Conservation (phyloP, 1,140 invertebrate genomes). For the Solenopsis invicta region DNA sequence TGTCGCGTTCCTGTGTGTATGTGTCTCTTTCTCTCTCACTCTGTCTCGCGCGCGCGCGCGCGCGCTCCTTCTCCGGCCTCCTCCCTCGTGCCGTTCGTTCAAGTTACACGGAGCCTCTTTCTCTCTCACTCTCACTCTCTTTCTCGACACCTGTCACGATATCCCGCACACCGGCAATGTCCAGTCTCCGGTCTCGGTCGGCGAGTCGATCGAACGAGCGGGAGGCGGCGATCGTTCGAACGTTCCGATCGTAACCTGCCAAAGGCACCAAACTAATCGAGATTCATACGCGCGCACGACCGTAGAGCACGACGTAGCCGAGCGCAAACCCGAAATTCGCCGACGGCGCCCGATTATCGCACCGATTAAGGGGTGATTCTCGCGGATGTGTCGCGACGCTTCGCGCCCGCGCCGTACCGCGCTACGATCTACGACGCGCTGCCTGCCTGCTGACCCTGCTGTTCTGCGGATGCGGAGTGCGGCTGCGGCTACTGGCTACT, state of each 20-base stretch:
- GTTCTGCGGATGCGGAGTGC: no score
- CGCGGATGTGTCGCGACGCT: conserved; percentile 11
- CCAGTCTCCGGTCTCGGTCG: not conserved
- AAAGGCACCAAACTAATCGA: conserved; percentile 42
- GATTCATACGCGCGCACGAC: conserved; percentile 46
- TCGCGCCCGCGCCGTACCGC: not conserved
- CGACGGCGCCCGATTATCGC: conserved; percentile 51
- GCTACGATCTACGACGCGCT: not conserved
- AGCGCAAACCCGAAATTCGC: conserved; percentile 48
- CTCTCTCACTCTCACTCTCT: no score
- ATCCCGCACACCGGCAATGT: not conserved
- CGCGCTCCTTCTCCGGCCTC: conserved; percentile 21
- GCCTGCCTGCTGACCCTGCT: no score
- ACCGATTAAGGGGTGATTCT: conserved; percentile 45
- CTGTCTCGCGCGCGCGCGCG: conserved; percentile 14
- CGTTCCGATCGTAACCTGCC: conserved; percentile 53
- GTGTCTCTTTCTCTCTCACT: not conserved
- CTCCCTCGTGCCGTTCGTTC: not conserved
- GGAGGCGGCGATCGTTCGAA: not conserved
- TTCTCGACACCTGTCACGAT: conserved; percentile 42
- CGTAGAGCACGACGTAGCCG: conserved; percentile 44
- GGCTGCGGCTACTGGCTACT: no score
- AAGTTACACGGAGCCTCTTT: no score
- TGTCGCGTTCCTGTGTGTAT: not conserved
- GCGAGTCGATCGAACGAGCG: not conserved